Percentiles rank a stretch among this genome's conserved stretches.
Conservation (phyloP, 2,113 vertebrate species). For the Solenodon paradoxus region DNA sequence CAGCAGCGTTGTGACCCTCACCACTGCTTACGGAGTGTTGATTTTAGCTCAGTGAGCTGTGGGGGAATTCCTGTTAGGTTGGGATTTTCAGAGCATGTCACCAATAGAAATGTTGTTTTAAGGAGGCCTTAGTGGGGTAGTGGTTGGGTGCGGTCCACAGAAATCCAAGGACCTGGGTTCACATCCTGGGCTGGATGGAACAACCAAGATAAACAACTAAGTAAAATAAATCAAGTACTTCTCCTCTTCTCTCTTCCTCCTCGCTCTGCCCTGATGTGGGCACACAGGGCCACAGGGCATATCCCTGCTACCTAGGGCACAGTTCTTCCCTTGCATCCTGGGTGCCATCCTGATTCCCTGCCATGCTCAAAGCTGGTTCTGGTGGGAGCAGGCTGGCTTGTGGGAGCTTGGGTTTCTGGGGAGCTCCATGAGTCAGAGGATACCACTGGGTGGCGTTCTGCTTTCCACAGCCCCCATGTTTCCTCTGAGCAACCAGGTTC, state of each 20-base stretch:
- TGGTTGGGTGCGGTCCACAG: no score
- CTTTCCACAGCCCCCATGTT: not conserved
- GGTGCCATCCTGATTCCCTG: fast-evolving
- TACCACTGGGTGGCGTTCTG: not conserved
- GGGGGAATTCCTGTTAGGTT: no score
- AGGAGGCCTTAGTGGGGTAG: no score
- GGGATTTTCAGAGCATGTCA: not conserved
- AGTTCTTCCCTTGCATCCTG: not conserved
- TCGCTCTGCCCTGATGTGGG: no score
- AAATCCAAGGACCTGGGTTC: no score
- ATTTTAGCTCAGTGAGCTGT: not conserved
- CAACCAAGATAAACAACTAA: no score
- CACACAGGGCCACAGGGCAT: no score
- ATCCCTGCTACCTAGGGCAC: not conserved
- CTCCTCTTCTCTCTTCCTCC: no score
- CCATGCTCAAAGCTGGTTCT: not conserved
- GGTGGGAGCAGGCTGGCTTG: not conserved
- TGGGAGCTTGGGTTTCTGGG: fast-evolving
- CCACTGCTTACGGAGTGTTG: not conserved
- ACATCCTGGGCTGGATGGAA: no score
- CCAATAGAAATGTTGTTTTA: not conserved
- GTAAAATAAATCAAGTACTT: no score
- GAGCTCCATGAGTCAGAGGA: not conserved
- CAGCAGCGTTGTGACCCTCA: not conserved
- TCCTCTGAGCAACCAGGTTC: not conserved